These are phyloP conservation scores for Incurvaria masculella DNA, from an alignment of 2,888 invertebrate species.

Conservation along the genomic window DNA sequence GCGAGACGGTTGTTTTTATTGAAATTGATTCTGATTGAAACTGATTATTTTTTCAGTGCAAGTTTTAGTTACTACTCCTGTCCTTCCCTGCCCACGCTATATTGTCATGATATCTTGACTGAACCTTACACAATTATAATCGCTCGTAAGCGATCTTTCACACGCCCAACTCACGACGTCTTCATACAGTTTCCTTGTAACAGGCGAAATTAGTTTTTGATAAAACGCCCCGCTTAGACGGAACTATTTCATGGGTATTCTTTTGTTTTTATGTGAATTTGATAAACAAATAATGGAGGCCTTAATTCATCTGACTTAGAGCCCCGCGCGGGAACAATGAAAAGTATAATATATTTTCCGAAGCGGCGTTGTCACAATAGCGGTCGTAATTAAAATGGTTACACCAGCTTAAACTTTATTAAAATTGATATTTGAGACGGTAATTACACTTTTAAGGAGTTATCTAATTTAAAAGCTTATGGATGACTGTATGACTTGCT, in stretches of 20 bases:
- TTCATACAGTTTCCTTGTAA: slow-evolving; percentile 37
- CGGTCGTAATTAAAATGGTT: slow-evolving; percentile 41
- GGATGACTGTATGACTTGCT: too few species aligned
- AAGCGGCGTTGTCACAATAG: slow-evolving; percentile 48
- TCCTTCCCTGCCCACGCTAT: too few species aligned
- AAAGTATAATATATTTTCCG: slow-evolving; percentile 21
- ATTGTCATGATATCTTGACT: too few species aligned
- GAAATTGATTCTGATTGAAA: too few species aligned
- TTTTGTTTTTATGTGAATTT: slow-evolving; percentile 42
- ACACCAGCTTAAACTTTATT: not conserved
- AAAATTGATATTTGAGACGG: not conserved
- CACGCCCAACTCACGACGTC: slow-evolving; percentile 55
- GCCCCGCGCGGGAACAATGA: not conserved
- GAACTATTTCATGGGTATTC: slow-evolving; percentile 24
- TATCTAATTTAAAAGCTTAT: too few species aligned
- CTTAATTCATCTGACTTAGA: not conserved
- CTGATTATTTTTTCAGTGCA: too few species aligned
- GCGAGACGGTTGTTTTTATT: too few species aligned
- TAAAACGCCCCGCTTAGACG: not conserved
- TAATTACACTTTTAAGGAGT: too few species aligned
- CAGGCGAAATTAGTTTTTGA: slow-evolving; percentile 12
- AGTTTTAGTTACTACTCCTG: too few species aligned
- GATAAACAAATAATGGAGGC: slow-evolving; percentile 46
- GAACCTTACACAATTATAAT: slow-evolving; percentile 20
- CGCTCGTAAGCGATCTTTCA: slow-evolving; percentile 40